phyloP scores from a whole-genome alignment of 2,888 invertebrate species.

The Polymixis lichenea region DNA sequence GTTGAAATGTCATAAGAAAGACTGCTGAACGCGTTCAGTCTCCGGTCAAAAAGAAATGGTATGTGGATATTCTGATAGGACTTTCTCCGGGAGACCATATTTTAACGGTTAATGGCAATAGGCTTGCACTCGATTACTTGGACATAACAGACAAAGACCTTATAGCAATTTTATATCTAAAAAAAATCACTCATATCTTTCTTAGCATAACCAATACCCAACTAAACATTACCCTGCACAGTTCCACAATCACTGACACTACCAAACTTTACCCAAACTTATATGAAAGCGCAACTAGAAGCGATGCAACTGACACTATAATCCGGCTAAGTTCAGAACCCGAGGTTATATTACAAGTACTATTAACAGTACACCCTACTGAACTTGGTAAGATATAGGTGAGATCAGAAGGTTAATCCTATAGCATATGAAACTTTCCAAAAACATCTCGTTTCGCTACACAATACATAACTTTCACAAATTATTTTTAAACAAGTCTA shows the following conservation, averaged over 20 bases:
- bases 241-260: conserved; percentile 41
- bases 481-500: too few relatives aligned
- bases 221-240: not conserved
- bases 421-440: not conserved
- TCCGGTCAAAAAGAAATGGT: not conserved
- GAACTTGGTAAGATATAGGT: conserved; percentile 8
- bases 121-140: not conserved
- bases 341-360: conserved; percentile 57
- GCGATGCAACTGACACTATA: conserved; percentile 56
- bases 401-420: conserved; percentile 11
- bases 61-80: not conserved
- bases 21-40: not conserved
- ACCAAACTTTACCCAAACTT: conserved; percentile 55
- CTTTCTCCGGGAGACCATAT: too few relatives aligned
- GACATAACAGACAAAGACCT: not conserved
- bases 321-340: conserved; percentile 53
- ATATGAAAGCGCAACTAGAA: conserved; percentile 42
- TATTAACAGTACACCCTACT: conserved; percentile 49
- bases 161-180: too few relatives aligned
- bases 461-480: too few relatives aligned
- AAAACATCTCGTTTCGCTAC: not conserved
- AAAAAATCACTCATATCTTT: not conserved
- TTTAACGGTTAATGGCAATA: not conserved
- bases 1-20: not conserved
- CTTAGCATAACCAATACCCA: not conserved